Evolutionary conservation across 2,888 invertebrate genomes (phyloP).

Genomic region (Caenorhabditis wallacei): DNA sequence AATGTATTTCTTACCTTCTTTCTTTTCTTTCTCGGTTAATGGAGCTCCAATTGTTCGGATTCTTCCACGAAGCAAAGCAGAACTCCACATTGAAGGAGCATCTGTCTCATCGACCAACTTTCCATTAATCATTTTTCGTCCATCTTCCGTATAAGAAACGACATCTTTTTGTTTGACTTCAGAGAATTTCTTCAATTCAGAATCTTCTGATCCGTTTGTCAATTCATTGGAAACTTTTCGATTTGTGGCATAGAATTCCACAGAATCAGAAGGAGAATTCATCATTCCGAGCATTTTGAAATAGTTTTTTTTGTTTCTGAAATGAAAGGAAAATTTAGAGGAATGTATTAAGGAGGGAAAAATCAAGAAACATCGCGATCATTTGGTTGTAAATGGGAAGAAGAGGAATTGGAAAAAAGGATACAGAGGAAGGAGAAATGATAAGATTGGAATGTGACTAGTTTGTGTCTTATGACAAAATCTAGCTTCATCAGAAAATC

Average conservation of each 20-base stretch:
- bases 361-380: conserved; percentile 30
- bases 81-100: conserved; percentile 58
- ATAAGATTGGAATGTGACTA: conserved; percentile 51
- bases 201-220: conserved; percentile 16
- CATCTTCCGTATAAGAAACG: conserved; percentile 72
- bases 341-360: background rate
- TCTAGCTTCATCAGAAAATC: conserved; percentile 16
- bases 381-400: conserved; percentile 17
- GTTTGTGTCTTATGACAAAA: conserved; percentile 43
- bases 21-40: conserved; percentile 22
- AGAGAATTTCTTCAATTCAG: conserved; percentile 69
- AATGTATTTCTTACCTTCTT: conserved; percentile 35
- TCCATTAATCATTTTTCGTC: conserved; percentile 71
- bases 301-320: conserved; percentile 9
- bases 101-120: conserved; percentile 56
- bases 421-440: too few relatives aligned
- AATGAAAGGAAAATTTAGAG: conserved; percentile 6
- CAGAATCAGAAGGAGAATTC: conserved; percentile 71
- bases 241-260: conserved; percentile 73
- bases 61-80: conserved; percentile 55
- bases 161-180: conserved; percentile 70
- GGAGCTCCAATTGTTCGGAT: conserved; percentile 44
- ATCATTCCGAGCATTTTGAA: conserved; percentile 74
- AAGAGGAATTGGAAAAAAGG: conserved; percentile 5
- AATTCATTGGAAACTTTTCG: conserved; percentile 42